phyloP scores from a whole-genome alignment of 1,140 invertebrate genomes.

The Drosophila azteca region DNA sequence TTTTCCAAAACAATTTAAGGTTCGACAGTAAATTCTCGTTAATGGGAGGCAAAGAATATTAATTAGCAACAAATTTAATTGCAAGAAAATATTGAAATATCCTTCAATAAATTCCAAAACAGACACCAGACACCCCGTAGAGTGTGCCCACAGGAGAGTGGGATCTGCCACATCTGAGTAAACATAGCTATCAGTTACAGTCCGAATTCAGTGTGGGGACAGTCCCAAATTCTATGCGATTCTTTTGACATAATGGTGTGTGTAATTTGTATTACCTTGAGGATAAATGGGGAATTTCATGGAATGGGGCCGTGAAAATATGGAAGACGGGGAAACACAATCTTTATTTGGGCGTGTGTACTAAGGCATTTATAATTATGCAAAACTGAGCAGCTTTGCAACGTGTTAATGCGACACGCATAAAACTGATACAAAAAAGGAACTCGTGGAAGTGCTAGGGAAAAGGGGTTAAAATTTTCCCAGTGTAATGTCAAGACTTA shows the following conservation, averaged over 20 bases:
- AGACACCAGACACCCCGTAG: too few relatives aligned
- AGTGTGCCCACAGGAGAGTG: too few relatives aligned
- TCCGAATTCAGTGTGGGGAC: too few relatives aligned
- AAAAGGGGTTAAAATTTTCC: not conserved
- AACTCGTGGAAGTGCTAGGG: too few relatives aligned
- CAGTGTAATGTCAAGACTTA: conserved; percentile 51
- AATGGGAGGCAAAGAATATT: not conserved
- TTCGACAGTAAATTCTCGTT: not conserved
- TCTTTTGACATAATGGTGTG: not conserved
- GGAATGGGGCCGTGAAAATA: conserved; percentile 7
- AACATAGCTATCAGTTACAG: too few relatives aligned
- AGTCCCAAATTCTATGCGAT: too few relatives aligned
- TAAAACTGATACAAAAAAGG: not conserved
- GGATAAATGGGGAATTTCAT: too few relatives aligned
- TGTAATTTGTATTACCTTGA: conserved; percentile 29
- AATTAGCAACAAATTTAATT: conserved; percentile 1
- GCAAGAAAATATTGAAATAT: not conserved
- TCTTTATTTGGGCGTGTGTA: not conserved
- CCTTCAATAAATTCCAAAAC: conserved; percentile 29
- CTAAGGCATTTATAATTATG: conserved; percentile 44
- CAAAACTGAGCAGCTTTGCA: too few relatives aligned
- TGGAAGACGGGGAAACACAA: not conserved
- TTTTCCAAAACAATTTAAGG: conserved; percentile 1
- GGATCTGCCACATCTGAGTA: too few relatives aligned
- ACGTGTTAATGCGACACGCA: too few relatives aligned